phyloP scores from a whole-genome alignment of 1,140 invertebrate genomes.

The Ooceraea biroi region DNA sequence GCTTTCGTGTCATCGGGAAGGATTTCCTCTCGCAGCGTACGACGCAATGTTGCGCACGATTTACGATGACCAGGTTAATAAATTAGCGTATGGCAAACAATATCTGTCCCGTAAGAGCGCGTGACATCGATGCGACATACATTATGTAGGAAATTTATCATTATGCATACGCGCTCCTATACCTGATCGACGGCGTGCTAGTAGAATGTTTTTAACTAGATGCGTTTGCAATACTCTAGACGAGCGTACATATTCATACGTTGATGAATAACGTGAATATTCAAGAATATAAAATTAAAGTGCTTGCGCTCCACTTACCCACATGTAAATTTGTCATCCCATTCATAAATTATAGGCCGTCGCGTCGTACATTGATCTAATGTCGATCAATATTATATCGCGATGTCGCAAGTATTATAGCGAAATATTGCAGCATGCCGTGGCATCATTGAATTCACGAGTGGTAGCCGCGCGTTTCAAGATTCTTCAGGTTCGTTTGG shows the following conservation, averaged over 20 bases:
- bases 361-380: constrained; percentile 13
- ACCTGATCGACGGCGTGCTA: constrained; percentile 19
- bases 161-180: constrained; percentile 17
- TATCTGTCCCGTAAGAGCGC: background rate
- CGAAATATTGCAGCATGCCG: background rate
- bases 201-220: constrained; percentile 52
- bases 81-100: constrained; percentile 44
- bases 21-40: background rate
- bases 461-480: background rate
- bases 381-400: constrained; percentile 34
- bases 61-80: constrained; percentile 16
- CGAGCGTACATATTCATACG: constrained; percentile 46
- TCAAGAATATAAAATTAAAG: constrained; percentile 61
- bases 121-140: constrained; percentile 19
- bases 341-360: constrained; percentile 21
- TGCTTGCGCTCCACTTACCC: constrained; percentile 49
- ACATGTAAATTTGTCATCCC: constrained; percentile 51
- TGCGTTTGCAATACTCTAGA: constrained; percentile 42
- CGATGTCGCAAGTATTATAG: no score
- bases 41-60: background rate
- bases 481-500: background rate
- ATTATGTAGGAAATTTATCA: constrained; percentile 54
- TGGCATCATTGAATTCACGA: background rate
- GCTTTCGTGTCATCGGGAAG: background rate
- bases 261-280: constrained; percentile 60